Base-by-base conservation (phyloP, 2,888 invertebrate genomes). In the Xanthorhoe designata region DNA sequence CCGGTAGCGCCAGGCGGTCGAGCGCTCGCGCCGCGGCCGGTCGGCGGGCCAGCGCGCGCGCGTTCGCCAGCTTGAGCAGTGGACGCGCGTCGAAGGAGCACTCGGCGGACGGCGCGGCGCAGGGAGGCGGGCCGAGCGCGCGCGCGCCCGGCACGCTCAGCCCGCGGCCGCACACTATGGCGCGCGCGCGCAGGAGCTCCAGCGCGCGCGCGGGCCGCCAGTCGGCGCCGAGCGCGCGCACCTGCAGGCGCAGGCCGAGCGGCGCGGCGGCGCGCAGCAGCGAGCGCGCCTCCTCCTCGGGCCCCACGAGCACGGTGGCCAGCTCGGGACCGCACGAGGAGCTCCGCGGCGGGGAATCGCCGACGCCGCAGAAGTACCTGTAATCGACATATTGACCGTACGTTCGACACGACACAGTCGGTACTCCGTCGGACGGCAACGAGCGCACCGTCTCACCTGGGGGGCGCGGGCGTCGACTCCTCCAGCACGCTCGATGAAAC, bases 281-380 rank as follows among this genome's bases (percentile, higher is more conserved):
- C 17, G 80, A 78, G 50, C 69, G 75, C 66, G 91, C 76, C 19
- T 71, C 69, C 18, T 51, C 60, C 9, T 64, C 69, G 19, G 51
- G 49, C 15, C 83, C 79, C 0, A 80, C 76, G 1, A 54, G 96
- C n/a, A 91, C 89, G 81, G 94, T 95, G 75, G 95, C 91, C 64
- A 95, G 95, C 9, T 92, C 84, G 55, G 68, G 53, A 10, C 35
- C n/a, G 53, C 57, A 35, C 19, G n/a, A 35, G 10, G 9, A 42
- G 8, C 42, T 4, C 50, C 57, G 32, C 61, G 54, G 15, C 54
- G 19, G 58, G 17, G 24, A 19, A 8, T 54, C 49, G 6, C 17
- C 35, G 9, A n/a, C 24, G 17, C 29, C 13, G 38, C 64, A 64
- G 58, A 59, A 64, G 54, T 59, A 64, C 42, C 64, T 64, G 58